A percentile compares a stretch with the other conserved stretches of the same genome.
Conservation (phyloP, 2,797 vertebrate genomes). For the Danio albolineatus region DNA sequence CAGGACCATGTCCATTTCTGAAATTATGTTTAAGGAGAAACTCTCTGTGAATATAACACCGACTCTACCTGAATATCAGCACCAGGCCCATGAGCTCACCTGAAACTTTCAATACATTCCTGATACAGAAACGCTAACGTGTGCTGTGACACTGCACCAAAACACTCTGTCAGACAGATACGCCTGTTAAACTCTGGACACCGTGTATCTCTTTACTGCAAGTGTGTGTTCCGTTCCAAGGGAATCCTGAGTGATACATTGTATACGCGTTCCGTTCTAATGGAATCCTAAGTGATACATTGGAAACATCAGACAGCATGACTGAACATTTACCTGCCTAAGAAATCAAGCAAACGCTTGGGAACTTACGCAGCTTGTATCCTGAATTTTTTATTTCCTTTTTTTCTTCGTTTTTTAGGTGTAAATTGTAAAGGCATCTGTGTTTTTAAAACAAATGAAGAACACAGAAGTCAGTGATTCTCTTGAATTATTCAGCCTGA, state of each 20-base stretch:
- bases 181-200: not conserved
- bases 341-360: slow-evolving; percentile 33
- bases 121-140: not conserved
- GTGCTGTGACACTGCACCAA: not conserved
- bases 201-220: too few species aligned
- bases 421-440: too few species aligned
- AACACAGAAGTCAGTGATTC: too few species aligned
- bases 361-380: slow-evolving; percentile 92
- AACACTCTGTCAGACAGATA: not conserved
- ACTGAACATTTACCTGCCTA: slow-evolving; percentile 20
- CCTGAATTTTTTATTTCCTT: too few species aligned
- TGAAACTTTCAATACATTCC: not conserved
- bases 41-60: too few species aligned
- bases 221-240: too few species aligned
- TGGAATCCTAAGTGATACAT: not conserved
- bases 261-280: not conserved
- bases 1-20: too few species aligned
- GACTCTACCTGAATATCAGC: not conserved
- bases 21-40: too few species aligned
- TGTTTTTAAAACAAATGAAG: too few species aligned
- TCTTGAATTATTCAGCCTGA: too few species aligned
- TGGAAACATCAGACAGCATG: not conserved
- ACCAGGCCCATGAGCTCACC: not conserved
- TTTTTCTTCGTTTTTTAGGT: too few species aligned
- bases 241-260: too few species aligned